Conservation (phyloP, 2,888 invertebrate species). For the Dexiosoma caninum region DNA sequence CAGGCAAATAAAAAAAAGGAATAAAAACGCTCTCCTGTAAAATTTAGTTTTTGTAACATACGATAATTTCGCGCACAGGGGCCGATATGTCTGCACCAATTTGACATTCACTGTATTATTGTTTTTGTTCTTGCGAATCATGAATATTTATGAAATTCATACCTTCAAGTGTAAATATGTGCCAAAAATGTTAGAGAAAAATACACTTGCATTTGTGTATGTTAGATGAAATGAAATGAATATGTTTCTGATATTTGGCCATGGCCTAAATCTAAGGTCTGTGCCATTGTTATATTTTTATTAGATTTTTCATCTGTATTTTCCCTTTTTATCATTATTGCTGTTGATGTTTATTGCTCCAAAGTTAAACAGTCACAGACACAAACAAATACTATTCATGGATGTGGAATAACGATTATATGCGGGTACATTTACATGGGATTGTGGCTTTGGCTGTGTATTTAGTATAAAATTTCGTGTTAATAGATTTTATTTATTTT, state of each 20-base stretch:
- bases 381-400: neutral
- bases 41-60: no score
- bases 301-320: neutral
- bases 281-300: slow-evolving; percentile 23
- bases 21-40: no score
- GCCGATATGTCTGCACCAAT: no score
- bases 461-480: neutral
- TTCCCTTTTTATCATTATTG: neutral
- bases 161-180: neutral
- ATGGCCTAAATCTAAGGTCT: slow-evolving; percentile 46
- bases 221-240: slow-evolving; percentile 16
- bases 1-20: no score
- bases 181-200: no score
- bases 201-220: neutral
- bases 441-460: neutral
- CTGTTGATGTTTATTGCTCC: slow-evolving; percentile 5
- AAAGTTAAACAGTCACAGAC: neutral
- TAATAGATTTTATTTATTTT: slow-evolving; percentile 7
- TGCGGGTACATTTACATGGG: neutral
- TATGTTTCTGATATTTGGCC: slow-evolving; percentile 37
- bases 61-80: no score
- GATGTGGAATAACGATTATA: neutral
- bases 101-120: no score
- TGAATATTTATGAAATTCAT: slow-evolving; percentile 8
- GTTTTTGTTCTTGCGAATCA: neutral